Conservation (phyloP, 2,888 invertebrate genomes). For the Rhyacophila evoluta region DNA sequence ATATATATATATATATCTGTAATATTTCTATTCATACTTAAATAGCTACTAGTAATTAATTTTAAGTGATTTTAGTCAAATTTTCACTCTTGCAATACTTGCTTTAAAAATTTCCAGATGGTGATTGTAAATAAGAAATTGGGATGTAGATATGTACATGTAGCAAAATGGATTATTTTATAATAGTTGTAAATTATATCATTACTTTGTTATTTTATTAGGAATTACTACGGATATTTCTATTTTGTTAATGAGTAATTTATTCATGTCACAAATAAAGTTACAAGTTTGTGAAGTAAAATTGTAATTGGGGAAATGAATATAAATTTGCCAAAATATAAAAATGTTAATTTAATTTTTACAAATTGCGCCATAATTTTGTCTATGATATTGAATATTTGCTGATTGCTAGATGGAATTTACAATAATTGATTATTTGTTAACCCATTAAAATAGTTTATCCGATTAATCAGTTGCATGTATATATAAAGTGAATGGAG, state of each 20-base stretch:
- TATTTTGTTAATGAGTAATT: too few relatives aligned
- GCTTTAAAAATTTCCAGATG: background rate
- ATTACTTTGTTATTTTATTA: background rate
- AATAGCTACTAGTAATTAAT: background rate
- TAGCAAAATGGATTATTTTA: background rate
- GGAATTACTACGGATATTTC: too few relatives aligned
- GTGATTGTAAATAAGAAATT: background rate
- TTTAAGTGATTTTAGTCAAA: background rate
- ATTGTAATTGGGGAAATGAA: too few relatives aligned
- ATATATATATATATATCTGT: too few relatives aligned
- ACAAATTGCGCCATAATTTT: too few relatives aligned
- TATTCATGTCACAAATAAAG: too few relatives aligned
- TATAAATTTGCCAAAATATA: too few relatives aligned
- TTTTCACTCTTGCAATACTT: conserved; percentile 5
- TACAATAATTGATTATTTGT: background rate
- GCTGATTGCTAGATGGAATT: too few relatives aligned
- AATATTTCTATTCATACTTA: background rate
- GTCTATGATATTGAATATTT: too few relatives aligned
- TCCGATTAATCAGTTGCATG: background rate
- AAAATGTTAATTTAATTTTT: too few relatives aligned
- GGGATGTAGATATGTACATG: background rate
- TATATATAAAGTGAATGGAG: background rate
- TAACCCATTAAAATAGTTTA: background rate
- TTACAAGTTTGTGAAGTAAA: too few relatives aligned
- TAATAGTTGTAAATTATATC: background rate